A percentile compares a stretch with the other conserved stretches of the same genome.
These are phyloP conservation scores for Crocallis elinguaria DNA, from an alignment of 2,888 invertebrate genomes.

Conservation along the genomic window DNA sequence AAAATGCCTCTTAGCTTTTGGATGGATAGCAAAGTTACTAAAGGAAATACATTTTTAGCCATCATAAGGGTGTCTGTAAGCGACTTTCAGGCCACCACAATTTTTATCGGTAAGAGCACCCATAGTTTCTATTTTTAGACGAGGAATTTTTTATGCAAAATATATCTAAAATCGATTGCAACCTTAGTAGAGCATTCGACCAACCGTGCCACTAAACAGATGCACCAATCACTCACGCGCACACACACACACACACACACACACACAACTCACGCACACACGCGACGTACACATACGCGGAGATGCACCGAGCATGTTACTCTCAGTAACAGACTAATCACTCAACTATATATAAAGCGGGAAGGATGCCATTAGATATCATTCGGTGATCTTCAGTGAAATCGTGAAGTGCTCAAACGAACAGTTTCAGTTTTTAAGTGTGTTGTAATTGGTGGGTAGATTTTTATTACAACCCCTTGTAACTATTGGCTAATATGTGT, in stretches of 20 bases:
- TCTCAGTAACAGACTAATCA: background rate
- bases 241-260: background rate
- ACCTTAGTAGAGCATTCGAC: constrained; percentile 1
- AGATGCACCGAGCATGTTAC: background rate
- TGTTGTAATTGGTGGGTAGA: background rate
- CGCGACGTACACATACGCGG: background rate
- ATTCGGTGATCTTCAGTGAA: constrained; percentile 3
- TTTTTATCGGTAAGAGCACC: no score
- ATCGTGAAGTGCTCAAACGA: background rate
- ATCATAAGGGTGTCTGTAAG: no score
- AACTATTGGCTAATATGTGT: no score
- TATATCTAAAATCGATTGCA: no score
- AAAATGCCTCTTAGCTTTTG: no score
- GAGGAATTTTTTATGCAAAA: no score
- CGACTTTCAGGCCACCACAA: no score
- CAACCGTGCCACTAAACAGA: background rate
- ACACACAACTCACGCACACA: background rate
- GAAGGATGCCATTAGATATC: background rate
- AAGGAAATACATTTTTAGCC: no score
- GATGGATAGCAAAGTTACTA: no score
- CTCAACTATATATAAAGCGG: constrained; percentile 1
- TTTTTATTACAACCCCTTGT: no score
- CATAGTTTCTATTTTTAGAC: no score
- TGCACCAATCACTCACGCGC: constrained; percentile 4
- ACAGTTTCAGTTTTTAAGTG: no score